A percentile compares a stretch with the other conserved stretches of the same genome.
Conservation (phyloP, 30 jellyfish, hydroid and myxozoan genomes). For the Mastigias papua region DNA sequence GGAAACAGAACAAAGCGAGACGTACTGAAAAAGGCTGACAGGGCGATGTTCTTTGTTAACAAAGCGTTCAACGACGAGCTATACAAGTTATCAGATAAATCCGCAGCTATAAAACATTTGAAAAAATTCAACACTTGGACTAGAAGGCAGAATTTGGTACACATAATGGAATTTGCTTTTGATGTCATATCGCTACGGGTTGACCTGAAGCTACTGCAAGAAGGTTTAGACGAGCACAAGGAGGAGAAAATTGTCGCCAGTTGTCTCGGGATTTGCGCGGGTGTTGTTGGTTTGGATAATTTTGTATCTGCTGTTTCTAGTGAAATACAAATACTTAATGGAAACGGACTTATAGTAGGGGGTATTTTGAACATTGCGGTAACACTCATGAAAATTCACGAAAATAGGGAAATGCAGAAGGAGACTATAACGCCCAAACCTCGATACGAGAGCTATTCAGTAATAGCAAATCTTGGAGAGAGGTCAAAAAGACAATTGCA, state of each 20-base stretch:
- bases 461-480: slow-evolving; percentile 34
- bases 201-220: slow-evolving; percentile 36
- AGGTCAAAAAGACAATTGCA: slow-evolving; percentile 54
- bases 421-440: neutral
- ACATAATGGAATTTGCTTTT: slow-evolving; percentile 49
- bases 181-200: slow-evolving; percentile 61
- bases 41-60: slow-evolving; percentile 33
- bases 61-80: slow-evolving; percentile 48
- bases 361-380: slow-evolving; percentile 49
- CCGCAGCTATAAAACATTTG: slow-evolving; percentile 25
- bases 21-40: slow-evolving; percentile 19
- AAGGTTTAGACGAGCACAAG: slow-evolving; percentile 34
- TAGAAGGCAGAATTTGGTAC: slow-evolving; percentile 26
- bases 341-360: slow-evolving; percentile 47
- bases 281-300: slow-evolving; percentile 56
- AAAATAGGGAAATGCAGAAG: slow-evolving; percentile 2
- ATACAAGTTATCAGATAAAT: slow-evolving; percentile 11
- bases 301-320: slow-evolving; percentile 56
- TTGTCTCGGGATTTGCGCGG: slow-evolving; percentile 71
- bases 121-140: slow-evolving; percentile 62
- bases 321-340: slow-evolving; percentile 26
- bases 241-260: slow-evolving; percentile 38
- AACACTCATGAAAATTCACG: slow-evolving; percentile 43
- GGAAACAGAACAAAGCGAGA: neutral
- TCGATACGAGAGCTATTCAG: slow-evolving; percentile 9